phyloP scores from a whole-genome alignment of 2,797 vertebrate species.

The Catostomus latipinnis region DNA sequence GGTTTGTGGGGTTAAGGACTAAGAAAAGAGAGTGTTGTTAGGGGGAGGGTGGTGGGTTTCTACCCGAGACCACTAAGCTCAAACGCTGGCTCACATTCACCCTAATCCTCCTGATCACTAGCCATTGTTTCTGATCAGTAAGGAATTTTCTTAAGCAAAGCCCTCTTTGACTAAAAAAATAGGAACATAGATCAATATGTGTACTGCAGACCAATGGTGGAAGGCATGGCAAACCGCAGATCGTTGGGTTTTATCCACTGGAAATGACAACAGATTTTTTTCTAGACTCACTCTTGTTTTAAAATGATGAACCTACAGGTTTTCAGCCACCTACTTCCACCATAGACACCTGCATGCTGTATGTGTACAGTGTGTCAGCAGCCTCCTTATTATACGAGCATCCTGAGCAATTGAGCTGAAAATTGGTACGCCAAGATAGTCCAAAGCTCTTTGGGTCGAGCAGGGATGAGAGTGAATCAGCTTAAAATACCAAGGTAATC shows the following conservation, averaged over 20 bases:
- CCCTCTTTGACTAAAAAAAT: constrained; percentile 23
- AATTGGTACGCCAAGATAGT: constrained; percentile 77
- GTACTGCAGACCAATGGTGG: not conserved
- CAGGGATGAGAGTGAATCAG: constrained; percentile 66
- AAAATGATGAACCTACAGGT: constrained; percentile 11
- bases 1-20: constrained; percentile 39
- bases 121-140: constrained; percentile 51
- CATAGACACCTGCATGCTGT: not conserved
- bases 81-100: constrained; percentile 13
- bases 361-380: constrained; percentile 28
- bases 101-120: constrained; percentile 45
- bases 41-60: constrained; percentile 35
- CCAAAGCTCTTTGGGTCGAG: constrained; percentile 72
- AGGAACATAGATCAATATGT: constrained; percentile 1
- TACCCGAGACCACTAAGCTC: constrained; percentile 49
- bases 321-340: not conserved
- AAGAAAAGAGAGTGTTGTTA: constrained; percentile 28
- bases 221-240: constrained; percentile 7
- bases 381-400: constrained; percentile 61
- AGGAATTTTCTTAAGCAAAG: constrained; percentile 48
- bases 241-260: constrained; percentile 22
- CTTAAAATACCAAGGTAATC: constrained; percentile 75
- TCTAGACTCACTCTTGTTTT: constrained; percentile 3
- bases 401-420: constrained; percentile 82
- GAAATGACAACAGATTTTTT: constrained; percentile 28